phyloP scores from a whole-genome alignment of 92 coral and sea anemone species.

The Pocillopora grandis region DNA sequence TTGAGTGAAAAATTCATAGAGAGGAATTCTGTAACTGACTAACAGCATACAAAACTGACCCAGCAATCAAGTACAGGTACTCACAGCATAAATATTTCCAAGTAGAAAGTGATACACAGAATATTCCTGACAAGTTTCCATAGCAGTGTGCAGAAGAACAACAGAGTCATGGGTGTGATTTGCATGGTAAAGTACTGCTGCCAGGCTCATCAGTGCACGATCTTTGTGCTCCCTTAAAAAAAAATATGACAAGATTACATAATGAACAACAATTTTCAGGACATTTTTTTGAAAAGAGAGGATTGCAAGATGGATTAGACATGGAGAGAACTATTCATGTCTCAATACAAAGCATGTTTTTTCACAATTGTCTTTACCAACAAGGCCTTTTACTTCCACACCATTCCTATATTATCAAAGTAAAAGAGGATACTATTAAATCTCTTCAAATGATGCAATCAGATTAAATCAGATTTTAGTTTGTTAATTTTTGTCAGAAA shows the following conservation, averaged over 20 bases:
- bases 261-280: neutral
- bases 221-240: conserved; percentile 47
- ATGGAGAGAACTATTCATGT: too few species aligned
- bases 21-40: neutral
- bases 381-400: too few species aligned
- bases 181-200: conserved; percentile 75
- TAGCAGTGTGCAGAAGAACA: conserved; percentile 72
- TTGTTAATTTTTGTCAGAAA: too few species aligned
- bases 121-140: conserved; percentile 64
- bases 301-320: too few species aligned
- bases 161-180: conserved; percentile 74
- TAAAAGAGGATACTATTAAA: too few species aligned
- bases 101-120: conserved; percentile 69
- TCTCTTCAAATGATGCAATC: too few species aligned
- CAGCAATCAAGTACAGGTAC: conserved; percentile 23
- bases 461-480: too few species aligned
- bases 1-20: neutral
- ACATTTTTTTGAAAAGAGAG: too few species aligned
- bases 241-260: neutral
- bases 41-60: neutral
- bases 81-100: conserved; percentile 87
- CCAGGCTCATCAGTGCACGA: conserved; percentile 83
- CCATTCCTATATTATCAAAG: too few species aligned
- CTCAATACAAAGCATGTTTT: too few species aligned
- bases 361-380: too few species aligned